Percentiles rank a stretch among this genome's conserved stretches.
phyloP scores from a whole-genome alignment of 2,888 invertebrate genomes.

The Acleris emargana region DNA sequence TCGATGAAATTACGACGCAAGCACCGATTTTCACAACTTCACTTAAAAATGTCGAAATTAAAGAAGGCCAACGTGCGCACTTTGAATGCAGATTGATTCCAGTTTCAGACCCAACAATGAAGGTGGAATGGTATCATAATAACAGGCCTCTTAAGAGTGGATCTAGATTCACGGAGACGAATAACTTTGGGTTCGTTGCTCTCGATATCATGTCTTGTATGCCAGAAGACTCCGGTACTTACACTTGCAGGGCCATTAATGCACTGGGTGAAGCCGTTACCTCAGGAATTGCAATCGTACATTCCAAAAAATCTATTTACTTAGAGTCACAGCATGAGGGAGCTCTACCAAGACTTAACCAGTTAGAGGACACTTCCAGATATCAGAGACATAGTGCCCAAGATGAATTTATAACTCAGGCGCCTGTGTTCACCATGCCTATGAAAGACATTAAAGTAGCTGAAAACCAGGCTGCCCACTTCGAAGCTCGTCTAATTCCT shows the following conservation, averaged over 20 bases:
- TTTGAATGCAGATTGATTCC: constrained; percentile 97
- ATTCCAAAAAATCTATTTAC: constrained; percentile 93
- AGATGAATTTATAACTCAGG: constrained; percentile 92
- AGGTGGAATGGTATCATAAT: constrained; percentile 98
- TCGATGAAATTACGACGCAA: constrained; percentile 94
- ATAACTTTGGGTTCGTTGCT: constrained; percentile 98
- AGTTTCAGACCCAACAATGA: constrained; percentile 96
- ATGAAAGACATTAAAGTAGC: constrained; percentile 93
- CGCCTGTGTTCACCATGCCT: constrained; percentile 96
- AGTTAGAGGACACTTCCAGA: constrained; percentile 91
- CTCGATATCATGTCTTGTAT: constrained; percentile 97
- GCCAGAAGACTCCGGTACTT: constrained; percentile 98
- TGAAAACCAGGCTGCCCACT: constrained; percentile 96
- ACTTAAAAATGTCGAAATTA: constrained; percentile 94
- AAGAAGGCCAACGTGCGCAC: constrained; percentile 97
- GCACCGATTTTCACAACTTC: constrained; percentile 97
- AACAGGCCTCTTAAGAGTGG: constrained; percentile 95
- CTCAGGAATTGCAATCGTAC: constrained; percentile 92
- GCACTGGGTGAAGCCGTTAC: constrained; percentile 96
- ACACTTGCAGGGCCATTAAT: constrained; percentile 96
- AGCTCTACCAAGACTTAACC: constrained; percentile 90
- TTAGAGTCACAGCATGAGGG: constrained; percentile 95
- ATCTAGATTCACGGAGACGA: constrained; percentile 97
- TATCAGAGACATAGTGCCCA: constrained; percentile 88
- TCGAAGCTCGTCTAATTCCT: constrained; percentile 96